Evolutionary conservation across 2,797 vertebrate species (phyloP).

Genomic region (Pogonophryne albipinna): DNA sequence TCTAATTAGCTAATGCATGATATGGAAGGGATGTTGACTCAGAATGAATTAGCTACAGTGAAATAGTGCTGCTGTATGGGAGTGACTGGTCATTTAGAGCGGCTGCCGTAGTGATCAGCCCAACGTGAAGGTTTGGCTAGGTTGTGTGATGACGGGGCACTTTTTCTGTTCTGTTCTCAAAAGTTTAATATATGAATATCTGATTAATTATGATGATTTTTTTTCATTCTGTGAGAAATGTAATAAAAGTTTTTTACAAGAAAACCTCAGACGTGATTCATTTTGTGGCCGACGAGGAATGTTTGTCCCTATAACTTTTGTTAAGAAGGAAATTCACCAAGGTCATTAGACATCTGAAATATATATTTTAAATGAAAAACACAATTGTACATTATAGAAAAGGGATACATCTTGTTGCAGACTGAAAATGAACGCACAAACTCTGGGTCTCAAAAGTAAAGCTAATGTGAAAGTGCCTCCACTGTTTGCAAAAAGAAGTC

Average conservation of each 20-base stretch:
- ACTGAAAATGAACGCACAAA: too few species aligned
- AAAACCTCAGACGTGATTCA: background rate
- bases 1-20: slow-evolving; percentile 69
- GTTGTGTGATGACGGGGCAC: slow-evolving; percentile 18
- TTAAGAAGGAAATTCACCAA: too few species aligned
- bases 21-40: slow-evolving; percentile 52
- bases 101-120: slow-evolving; percentile 27
- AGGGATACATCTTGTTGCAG: too few species aligned
- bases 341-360: too few species aligned
- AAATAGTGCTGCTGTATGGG: slow-evolving; percentile 39
- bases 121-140: slow-evolving; percentile 23
- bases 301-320: too few species aligned
- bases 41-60: slow-evolving; percentile 58
- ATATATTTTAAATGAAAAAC: too few species aligned
- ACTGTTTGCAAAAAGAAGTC: too few species aligned
- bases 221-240: slow-evolving; percentile 61
- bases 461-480: too few species aligned
- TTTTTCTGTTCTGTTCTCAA: slow-evolving; percentile 51
- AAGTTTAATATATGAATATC: slow-evolving; percentile 71
- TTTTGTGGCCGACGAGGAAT: too few species aligned
- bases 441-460: too few species aligned
- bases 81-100: slow-evolving; percentile 13
- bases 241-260: slow-evolving; percentile 73
- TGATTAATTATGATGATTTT: slow-evolving; percentile 60
- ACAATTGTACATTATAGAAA: too few species aligned